Base-by-base conservation (phyloP, 2,888 invertebrate genomes). In the Prosopocoilus inquinatus region DNA sequence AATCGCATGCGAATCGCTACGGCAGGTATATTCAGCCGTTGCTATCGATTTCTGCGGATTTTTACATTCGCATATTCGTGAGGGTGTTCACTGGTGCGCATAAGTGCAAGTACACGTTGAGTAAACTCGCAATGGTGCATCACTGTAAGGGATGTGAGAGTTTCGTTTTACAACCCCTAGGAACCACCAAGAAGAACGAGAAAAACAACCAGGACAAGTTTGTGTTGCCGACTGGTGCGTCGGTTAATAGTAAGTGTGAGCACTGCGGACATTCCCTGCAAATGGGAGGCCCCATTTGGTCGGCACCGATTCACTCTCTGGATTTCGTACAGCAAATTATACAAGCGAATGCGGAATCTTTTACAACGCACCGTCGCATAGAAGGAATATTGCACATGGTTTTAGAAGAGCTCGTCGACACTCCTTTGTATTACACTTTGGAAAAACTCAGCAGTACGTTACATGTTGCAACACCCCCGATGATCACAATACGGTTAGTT, bases 211-310 rank as follows among this genome's bases (percentile, higher is more conserved):
- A 80, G 61, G 76, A 80, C 9, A 90, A 89, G 70, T 88, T 83
- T 57, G 81, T 79, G 57, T 78, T 93, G 53, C 87, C 91, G 0
- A 77, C 82, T 4, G 90, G 84, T 2, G 91, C 93, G 0, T 79
- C 83, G 0, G 87, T 91, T 0, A 78, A 79, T 1, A 77, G 79
- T 33, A 75, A 79, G 16, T 97, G 96, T 74, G 80, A 81, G 20
- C 85, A 92, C 71, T 96, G 96, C 72, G 82, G 83, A 1, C 84
- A 87, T 66, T 82, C 80, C 50, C 88, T 90, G 75, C 88, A 90
- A 71, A 87, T 92, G 63, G 94, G 94, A 8, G 99, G 99, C 1
- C 99, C 99, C 0, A 88, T 99, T 63, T 99, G 97, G 96, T 84
- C 89, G 0, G 92, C 85, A 0, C 88, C 90, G 0, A 83, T 99